Evolutionary conservation across 2,797 vertebrate species (phyloP).

Genomic region (Lagocephalus sceleratus): DNA sequence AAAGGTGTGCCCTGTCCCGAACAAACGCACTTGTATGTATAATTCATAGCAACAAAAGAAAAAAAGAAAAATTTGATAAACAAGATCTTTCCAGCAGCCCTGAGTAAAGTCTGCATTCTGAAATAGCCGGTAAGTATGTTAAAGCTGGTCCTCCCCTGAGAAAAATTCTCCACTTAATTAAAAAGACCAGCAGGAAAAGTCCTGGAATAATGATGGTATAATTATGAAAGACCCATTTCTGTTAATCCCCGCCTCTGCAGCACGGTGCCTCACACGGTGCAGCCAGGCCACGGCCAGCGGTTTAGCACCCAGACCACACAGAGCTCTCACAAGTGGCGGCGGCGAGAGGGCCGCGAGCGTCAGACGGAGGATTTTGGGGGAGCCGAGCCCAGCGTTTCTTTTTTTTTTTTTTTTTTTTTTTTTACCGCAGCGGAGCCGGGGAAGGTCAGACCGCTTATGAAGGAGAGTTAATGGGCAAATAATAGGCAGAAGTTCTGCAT

Average conservation of each 20-base stretch:
- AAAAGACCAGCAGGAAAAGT: slow-evolving; percentile 80
- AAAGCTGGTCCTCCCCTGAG: slow-evolving; percentile 68
- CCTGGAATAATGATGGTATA: slow-evolving; percentile 78
- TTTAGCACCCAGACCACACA: slow-evolving; percentile 60
- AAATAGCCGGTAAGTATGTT: slow-evolving; percentile 77
- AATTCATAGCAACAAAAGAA: slow-evolving; percentile 1
- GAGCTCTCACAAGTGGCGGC: slow-evolving; percentile 49
- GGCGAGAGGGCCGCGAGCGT: slow-evolving; percentile 28
- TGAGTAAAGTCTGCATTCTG: slow-evolving; percentile 50
- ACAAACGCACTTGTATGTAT: slow-evolving; percentile 6
- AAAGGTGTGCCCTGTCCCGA: not conserved
- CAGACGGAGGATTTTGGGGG: slow-evolving; percentile 36
- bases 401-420: no score
- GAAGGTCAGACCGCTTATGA: slow-evolving; percentile 42
- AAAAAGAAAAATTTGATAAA: slow-evolving; percentile 36
- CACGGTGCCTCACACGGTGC: slow-evolving; percentile 51
- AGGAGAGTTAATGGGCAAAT: slow-evolving; percentile 37
- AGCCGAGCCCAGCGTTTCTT: slow-evolving; percentile 35
- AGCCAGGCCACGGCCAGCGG: slow-evolving; percentile 51
- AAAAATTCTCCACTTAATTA: slow-evolving; percentile 81
- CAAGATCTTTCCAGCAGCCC: slow-evolving; percentile 28
- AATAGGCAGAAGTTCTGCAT: no score
- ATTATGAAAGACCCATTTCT: slow-evolving; percentile 79
- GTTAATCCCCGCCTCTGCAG: slow-evolving; percentile 71
- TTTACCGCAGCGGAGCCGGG: slow-evolving; percentile 27